Conservation (phyloP, 2,797 vertebrate species). For the Decapterus maruadsi region DNA sequence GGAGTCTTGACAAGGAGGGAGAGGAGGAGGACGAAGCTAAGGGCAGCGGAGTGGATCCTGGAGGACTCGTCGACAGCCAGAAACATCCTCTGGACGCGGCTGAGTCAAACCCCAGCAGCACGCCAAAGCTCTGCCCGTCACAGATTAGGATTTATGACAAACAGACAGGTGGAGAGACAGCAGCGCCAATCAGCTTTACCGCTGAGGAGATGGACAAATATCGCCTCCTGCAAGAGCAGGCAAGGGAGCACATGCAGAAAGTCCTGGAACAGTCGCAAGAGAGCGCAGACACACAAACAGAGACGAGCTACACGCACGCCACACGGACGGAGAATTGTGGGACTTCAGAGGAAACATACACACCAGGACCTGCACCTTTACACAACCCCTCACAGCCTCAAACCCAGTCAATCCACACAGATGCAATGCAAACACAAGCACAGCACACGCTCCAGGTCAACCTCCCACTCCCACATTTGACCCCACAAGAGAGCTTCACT, state of each 20-base stretch:
- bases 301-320: constrained; percentile 56
- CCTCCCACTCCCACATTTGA: constrained; percentile 57
- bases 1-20: constrained; percentile 66
- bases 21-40: constrained; percentile 66
- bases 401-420: constrained; percentile 51
- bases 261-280: constrained; percentile 90
- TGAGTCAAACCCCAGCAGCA: constrained; percentile 74
- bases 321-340: constrained; percentile 39
- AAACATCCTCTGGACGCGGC: constrained; percentile 65
- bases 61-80: constrained; percentile 22
- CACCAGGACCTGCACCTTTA: constrained; percentile 25
- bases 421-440: constrained; percentile 64
- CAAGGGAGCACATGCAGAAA: constrained; percentile 97
- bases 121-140: constrained; percentile 54
- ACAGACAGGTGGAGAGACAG: constrained; percentile 81
- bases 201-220: constrained; percentile 98
- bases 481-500: constrained; percentile 66
- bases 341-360: constrained; percentile 56
- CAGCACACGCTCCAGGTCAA: constrained; percentile 55
- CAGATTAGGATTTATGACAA: constrained; percentile 66
- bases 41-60: constrained; percentile 25
- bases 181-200: constrained; percentile 92
- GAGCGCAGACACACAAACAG: constrained; percentile 56
- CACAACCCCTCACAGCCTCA: constrained; percentile 67
- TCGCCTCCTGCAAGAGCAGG: constrained; percentile 93